Conservation (phyloP, 2,113 vertebrate species). For the Ctenomys sociabilis region DNA sequence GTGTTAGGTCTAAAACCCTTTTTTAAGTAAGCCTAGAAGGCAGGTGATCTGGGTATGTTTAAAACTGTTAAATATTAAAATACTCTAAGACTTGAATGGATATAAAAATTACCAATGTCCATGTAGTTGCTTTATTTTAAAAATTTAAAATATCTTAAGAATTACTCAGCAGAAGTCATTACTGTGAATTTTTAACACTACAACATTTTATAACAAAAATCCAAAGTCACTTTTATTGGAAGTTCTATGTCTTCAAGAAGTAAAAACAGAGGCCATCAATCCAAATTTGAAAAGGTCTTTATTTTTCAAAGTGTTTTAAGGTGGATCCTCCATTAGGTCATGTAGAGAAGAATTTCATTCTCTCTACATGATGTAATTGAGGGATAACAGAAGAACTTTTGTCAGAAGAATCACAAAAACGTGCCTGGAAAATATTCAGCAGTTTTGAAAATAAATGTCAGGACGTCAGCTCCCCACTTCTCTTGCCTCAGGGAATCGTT, state of each 20-base stretch:
- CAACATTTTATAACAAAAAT: slow-evolving; percentile 25
- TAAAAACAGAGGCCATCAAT: slow-evolving; percentile 51
- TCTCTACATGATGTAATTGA: no score
- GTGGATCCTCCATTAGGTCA: slow-evolving; percentile 80
- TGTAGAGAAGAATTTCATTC: slow-evolving; percentile 76
- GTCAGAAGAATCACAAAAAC: slow-evolving; percentile 71
- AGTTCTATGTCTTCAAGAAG: slow-evolving; percentile 56
- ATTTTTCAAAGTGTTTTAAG: slow-evolving; percentile 76
- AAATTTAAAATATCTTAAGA: slow-evolving; percentile 27
- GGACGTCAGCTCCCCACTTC: slow-evolving; percentile 60
- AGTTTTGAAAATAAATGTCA: slow-evolving; percentile 81
- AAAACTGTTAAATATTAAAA: slow-evolving; percentile 35
- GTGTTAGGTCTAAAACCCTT: not conserved
- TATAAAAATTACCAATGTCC: not conserved
- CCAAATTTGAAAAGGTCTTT: slow-evolving; percentile 76
- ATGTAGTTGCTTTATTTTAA: slow-evolving; percentile 16
- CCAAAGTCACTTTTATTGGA: slow-evolving; percentile 41
- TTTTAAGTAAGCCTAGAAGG: not conserved
- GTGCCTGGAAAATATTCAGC: slow-evolving; percentile 76
- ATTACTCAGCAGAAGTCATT: not conserved
- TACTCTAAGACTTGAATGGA: not conserved
- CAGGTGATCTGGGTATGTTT: not conserved
- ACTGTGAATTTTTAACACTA: not conserved
- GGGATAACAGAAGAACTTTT: slow-evolving; percentile 79
- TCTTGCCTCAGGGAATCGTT: slow-evolving; percentile 59